These are phyloP conservation scores for Eledona agricola DNA, from an alignment of 2,888 invertebrate species.

Conservation along the genomic window DNA sequence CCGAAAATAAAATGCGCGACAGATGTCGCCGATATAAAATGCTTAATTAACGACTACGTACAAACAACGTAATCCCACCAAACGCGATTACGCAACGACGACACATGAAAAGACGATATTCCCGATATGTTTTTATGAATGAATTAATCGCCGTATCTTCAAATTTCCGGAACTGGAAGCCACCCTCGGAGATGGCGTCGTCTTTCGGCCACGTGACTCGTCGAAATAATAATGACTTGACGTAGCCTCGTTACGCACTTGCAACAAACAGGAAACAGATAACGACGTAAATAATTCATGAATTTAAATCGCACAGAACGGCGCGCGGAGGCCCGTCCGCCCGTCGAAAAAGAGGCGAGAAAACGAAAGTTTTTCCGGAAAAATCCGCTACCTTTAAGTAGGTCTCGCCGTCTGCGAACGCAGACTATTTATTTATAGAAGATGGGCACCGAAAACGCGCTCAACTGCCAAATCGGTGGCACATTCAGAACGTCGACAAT, in stretches of 20 bases:
- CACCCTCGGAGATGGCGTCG: neutral
- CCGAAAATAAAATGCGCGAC: slow-evolving; percentile 1
- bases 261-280: slow-evolving; percentile 24
- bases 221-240: slow-evolving; percentile 25
- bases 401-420: no score
- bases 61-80: no score
- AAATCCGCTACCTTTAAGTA: no score
- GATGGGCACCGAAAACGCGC: no score
- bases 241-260: slow-evolving; percentile 23
- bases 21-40: slow-evolving; percentile 1
- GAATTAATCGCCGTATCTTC: slow-evolving; percentile 3
- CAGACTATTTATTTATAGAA: no score
- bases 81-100: no score
- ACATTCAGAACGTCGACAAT: no score
- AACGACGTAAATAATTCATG: slow-evolving; percentile 21
- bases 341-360: no score
- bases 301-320: slow-evolving; percentile 4
- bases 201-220: slow-evolving; percentile 2
- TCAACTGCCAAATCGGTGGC: no score
- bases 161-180: neutral
- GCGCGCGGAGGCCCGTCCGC: slow-evolving; percentile 1
- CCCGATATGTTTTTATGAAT: slow-evolving; percentile 2
- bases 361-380: no score
- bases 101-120: no score
- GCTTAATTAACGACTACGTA: slow-evolving; percentile 1